Percentiles rank a stretch among this genome's conserved stretches.
Conservation (phyloP, 2,113 vertebrate genomes). For the Origma solitaria region DNA sequence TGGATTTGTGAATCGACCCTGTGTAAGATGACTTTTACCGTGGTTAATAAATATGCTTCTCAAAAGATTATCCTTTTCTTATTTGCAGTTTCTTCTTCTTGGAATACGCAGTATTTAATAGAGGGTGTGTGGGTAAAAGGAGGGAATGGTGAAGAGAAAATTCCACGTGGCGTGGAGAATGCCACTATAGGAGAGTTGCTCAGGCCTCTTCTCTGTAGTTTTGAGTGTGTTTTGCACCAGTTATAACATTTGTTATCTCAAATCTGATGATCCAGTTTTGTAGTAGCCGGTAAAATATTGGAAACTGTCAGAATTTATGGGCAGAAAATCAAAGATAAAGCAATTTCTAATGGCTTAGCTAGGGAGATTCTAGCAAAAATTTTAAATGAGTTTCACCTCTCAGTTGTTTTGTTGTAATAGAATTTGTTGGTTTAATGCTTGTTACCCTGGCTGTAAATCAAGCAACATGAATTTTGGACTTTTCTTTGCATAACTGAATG, state of each 20-base stretch:
- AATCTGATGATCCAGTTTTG: not conserved
- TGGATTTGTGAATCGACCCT: not conserved
- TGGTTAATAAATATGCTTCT: constrained; percentile 1
- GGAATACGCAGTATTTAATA: not conserved
- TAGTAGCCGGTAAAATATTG: fast-evolving
- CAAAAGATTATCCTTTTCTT: not conserved
- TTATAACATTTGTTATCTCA: not conserved
- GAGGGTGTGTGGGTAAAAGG: not conserved
- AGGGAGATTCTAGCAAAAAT: not conserved
- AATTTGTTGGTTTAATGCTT: not conserved
- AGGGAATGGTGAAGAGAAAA: not conserved
- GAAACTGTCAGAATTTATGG: not conserved
- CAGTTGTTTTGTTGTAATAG: not conserved
- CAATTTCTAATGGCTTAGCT: not conserved
- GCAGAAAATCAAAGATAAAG: not conserved
- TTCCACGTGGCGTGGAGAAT: not conserved
- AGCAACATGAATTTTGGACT: not conserved
- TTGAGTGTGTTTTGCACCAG: not conserved
- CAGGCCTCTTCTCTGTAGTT: not conserved
- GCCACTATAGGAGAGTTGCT: not conserved
- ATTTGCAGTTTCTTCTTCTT: not conserved
- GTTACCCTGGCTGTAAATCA: not conserved
- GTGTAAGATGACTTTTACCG: not conserved
- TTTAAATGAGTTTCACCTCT: not conserved
- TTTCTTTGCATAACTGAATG: not conserved